phyloP scores from a whole-genome alignment of 2,113 vertebrate genomes.

The Felis chaus region DNA sequence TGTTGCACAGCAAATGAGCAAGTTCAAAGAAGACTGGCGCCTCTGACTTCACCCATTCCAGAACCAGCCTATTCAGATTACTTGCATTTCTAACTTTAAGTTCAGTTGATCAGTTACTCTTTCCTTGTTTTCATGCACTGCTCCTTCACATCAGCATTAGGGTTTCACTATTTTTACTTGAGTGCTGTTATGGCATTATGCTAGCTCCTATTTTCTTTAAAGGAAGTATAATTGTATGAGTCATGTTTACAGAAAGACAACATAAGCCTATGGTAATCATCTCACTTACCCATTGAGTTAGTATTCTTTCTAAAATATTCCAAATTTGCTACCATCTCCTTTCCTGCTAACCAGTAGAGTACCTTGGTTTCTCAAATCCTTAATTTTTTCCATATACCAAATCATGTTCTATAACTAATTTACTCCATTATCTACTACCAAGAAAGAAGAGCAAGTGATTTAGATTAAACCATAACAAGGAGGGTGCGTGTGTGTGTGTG shows the following conservation, averaged over 20 bases:
- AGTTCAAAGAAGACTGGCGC: not conserved
- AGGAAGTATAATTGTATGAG: not conserved
- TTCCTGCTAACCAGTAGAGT: not conserved
- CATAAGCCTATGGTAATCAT: not conserved
- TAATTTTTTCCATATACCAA: not conserved
- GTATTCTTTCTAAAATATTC: not conserved
- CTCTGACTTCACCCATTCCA: not conserved
- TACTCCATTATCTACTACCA: not conserved
- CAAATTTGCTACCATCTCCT: not conserved
- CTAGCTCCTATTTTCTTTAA: not conserved
- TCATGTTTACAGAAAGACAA: conserved; percentile 15
- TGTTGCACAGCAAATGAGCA: not conserved
- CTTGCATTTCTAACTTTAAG: not conserved
- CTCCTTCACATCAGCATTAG: not conserved
- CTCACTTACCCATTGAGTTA: not conserved
- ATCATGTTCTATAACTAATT: not conserved
- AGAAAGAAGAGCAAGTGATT: not conserved
- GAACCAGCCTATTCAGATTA: not conserved
- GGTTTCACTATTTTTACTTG: not conserved
- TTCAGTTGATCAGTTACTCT: not conserved
- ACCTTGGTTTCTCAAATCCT: not conserved
- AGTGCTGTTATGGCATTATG: not conserved
- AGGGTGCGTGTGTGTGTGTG: too few relatives aligned
- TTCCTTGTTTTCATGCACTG: not conserved
- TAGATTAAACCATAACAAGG: not conserved